Conservation (phyloP, 2,797 vertebrate species). For the Sarcophilus harrisii region DNA sequence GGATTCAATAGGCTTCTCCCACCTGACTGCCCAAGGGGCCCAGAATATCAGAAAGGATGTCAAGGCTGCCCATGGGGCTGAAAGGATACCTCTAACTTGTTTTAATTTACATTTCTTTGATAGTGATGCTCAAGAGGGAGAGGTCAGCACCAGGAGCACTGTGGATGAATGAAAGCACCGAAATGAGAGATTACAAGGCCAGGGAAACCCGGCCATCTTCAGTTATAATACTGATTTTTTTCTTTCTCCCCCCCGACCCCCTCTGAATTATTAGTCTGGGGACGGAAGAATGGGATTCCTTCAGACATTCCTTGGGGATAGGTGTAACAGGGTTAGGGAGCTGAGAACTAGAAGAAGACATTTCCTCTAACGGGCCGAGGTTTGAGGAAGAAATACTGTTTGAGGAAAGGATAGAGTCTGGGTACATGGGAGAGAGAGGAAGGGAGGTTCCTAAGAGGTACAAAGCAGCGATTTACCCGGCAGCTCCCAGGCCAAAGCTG, state of each 20-base stretch:
- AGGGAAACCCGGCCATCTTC: constrained; percentile 24
- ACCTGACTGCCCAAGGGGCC: neutral
- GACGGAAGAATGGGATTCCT: neutral
- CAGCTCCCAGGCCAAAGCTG: constrained; percentile 63
- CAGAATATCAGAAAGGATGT: neutral
- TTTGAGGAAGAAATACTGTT: constrained; percentile 40
- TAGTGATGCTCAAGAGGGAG: neutral
- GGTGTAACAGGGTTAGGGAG: constrained; percentile 18
- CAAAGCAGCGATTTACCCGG: constrained; percentile 72
- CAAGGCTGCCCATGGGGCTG: neutral
- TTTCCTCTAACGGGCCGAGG: constrained; percentile 47
- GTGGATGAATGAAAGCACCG: constrained; percentile 38
- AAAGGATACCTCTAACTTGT: neutral
- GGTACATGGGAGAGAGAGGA: constrained; percentile 56
- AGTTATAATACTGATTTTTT: constrained; percentile 30
- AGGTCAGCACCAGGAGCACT: neutral
- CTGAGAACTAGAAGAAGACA: constrained; percentile 32
- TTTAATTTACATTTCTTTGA: neutral
- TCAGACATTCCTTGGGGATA: constrained; percentile 1
- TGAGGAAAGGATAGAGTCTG: constrained; percentile 42
- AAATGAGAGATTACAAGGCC: constrained; percentile 51
- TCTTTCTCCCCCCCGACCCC: neutral
- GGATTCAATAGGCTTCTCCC: neutral
- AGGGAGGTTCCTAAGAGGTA: constrained; percentile 73
- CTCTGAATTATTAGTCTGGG: constrained; percentile 39